Evolutionary conservation across 2,888 invertebrate species (phyloP).

Genomic region (Perizoma affinitatum): DNA sequence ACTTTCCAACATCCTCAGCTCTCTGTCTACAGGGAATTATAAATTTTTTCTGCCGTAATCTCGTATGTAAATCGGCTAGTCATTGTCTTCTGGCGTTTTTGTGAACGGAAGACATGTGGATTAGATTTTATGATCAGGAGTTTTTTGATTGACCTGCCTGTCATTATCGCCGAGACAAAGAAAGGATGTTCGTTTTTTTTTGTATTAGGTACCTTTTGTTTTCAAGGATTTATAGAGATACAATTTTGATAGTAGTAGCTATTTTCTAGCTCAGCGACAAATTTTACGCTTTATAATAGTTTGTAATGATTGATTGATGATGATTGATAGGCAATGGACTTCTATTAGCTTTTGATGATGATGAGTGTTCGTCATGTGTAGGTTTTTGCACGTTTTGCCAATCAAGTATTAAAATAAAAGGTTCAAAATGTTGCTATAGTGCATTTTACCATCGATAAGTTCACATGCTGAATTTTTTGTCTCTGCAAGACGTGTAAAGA

Average conservation of each 20-base stretch:
- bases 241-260: too few relatives aligned
- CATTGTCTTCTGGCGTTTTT: conserved; percentile 71
- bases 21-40: conserved; percentile 37
- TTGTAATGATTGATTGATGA: too few relatives aligned
- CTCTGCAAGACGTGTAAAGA: conserved; percentile 35
- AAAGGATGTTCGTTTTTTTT: conserved; percentile 23
- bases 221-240: background rate
- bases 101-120: conserved; percentile 64
- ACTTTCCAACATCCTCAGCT: background rate
- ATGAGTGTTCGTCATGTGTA: too few relatives aligned
- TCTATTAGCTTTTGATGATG: too few relatives aligned
- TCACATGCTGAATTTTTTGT: conserved; percentile 24
- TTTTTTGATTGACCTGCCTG: conserved; percentile 45
- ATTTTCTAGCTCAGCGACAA: too few relatives aligned
- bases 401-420: too few relatives aligned
- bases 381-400: too few relatives aligned
- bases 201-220: conserved; percentile 15
- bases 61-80: conserved; percentile 77
- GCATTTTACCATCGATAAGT: conserved; percentile 7
- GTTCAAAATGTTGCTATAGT: background rate
- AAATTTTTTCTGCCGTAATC: conserved; percentile 62
- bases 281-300: too few relatives aligned
- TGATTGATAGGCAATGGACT: too few relatives aligned
- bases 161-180: conserved; percentile 42
- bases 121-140: conserved; percentile 52